Evolutionary conservation across 2,113 vertebrate species (phyloP).

Genomic region (Hiodon alosoides): DNA sequence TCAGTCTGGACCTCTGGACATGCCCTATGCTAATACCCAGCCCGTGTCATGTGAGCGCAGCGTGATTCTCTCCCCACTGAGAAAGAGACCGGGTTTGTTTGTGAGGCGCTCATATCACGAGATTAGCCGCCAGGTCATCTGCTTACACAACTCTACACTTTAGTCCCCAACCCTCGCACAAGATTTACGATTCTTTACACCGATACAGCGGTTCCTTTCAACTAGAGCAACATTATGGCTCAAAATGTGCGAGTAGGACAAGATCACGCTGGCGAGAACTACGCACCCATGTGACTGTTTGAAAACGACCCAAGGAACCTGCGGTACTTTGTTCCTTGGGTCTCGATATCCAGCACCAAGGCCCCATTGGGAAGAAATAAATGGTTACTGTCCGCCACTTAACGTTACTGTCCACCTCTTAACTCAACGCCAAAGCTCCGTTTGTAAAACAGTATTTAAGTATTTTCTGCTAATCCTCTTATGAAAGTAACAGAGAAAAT

Average conservation of each 20-base stretch:
- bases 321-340: not conserved
- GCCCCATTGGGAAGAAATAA: conserved; percentile 9
- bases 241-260: conserved; percentile 38
- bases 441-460: too few species aligned
- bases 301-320: conserved; percentile 1
- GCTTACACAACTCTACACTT: conserved; percentile 60
- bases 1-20: conserved; percentile 81
- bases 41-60: conserved; percentile 58
- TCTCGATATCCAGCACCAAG: not conserved
- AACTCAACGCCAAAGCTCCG: not conserved
- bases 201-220: conserved; percentile 25
- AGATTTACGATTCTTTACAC: conserved; percentile 23
- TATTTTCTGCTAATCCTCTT: too few species aligned
- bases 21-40: conserved; percentile 49
- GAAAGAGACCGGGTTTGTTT: conserved; percentile 25
- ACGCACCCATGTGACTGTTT: conserved; percentile 28
- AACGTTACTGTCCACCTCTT: not conserved
- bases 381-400: not conserved
- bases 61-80: conserved; percentile 32
- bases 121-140: conserved; percentile 83
- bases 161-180: conserved; percentile 25
- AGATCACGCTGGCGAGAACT: conserved; percentile 35
- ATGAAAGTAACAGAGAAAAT: not conserved
- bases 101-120: conserved; percentile 61
- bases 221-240: conserved; percentile 48